Evolutionary conservation across 2,888 invertebrate genomes (phyloP).

Genomic region (Xiphydria camelus): DNA sequence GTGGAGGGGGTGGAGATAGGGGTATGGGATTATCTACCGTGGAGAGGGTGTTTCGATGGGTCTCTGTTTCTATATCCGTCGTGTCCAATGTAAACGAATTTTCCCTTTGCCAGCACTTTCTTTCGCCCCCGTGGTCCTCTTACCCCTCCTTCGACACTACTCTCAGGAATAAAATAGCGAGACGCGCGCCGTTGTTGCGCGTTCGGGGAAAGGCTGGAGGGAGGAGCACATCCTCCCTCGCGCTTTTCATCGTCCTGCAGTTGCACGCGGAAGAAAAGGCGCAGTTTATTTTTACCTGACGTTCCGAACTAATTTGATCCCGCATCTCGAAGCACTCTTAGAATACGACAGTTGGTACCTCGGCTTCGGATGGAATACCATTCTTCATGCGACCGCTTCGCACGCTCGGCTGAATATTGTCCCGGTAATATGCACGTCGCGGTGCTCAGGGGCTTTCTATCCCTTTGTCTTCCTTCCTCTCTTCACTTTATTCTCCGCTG

Average conservation of each 20-base stretch:
- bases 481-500: too few relatives aligned
- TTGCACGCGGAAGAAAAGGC: constrained; percentile 1
- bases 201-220: too few relatives aligned
- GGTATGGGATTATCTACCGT: too few relatives aligned
- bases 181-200: too few relatives aligned
- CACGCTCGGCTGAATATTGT: too few relatives aligned
- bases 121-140: background rate
- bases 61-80: too few relatives aligned
- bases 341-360: constrained; percentile 33
- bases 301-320: constrained; percentile 36
- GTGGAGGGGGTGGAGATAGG: too few relatives aligned
- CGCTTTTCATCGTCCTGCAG: constrained; percentile 2
- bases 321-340: constrained; percentile 29
- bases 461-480: constrained; percentile 3
- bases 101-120: constrained; percentile 30
- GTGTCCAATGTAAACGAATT: constrained; percentile 38
- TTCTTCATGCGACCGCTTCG: too few relatives aligned
- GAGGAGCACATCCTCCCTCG: background rate
- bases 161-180: constrained; percentile 5
- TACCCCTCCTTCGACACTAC: background rate
- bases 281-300: constrained; percentile 34
- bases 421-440: too few relatives aligned
- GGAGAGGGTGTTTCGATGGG: too few relatives aligned
- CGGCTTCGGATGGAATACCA: too few relatives aligned
- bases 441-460: too few relatives aligned